Evolutionary conservation across 2,888 invertebrate genomes (phyloP), one percentile per base, ranked within the genome.

Genomic region (Spodoptera exigua): DNA sequence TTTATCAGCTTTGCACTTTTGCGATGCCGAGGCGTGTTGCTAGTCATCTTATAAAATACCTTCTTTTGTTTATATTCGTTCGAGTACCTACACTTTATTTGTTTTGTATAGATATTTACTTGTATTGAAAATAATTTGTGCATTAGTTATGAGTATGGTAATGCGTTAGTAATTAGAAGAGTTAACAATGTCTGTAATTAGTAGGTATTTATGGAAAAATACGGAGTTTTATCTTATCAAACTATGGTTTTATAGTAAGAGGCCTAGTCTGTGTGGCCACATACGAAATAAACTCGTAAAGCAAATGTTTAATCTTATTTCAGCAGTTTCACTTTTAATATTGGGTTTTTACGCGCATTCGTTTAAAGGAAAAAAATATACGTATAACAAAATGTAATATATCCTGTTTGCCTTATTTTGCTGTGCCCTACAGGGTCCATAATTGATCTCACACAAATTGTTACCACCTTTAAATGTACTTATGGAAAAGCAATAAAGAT

Each of bases 191-290:
- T 66, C 10, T 34, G 46, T 53, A 49, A 53, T 70, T 52, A 58
- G 40, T 27, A 27, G 27, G 27, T 70, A 58, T 45, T 35, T 37
- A 58, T 48, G 71, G 71, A 67, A 67, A 65, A 67, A 57, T 52
- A 52, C 71, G 14, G 11, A 4, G 44, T 41, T 21, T 71, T 67
- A 67, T 67, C 67, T 67, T 71, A 67, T 67, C 67, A 48, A 45
- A 45, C 11, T 13, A 9, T 27, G 58, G 65, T 51, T 70, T 52
- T 34, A 58, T 13, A 39, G 21, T 55, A 55, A 36, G 47, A 48
- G 57, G 51, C 43, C 57, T 66, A 51, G 32, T 32, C 27, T 14
- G 11, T 39, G 44, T 18, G 27, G 47, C 13, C 17, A 35, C 13
- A 44, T n/a, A 12, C 4, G 32, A 61, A 68, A 35, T 60, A 7